phyloP scores from a whole-genome alignment of 2,113 vertebrate genomes.

The Lepus timidus region DNA sequence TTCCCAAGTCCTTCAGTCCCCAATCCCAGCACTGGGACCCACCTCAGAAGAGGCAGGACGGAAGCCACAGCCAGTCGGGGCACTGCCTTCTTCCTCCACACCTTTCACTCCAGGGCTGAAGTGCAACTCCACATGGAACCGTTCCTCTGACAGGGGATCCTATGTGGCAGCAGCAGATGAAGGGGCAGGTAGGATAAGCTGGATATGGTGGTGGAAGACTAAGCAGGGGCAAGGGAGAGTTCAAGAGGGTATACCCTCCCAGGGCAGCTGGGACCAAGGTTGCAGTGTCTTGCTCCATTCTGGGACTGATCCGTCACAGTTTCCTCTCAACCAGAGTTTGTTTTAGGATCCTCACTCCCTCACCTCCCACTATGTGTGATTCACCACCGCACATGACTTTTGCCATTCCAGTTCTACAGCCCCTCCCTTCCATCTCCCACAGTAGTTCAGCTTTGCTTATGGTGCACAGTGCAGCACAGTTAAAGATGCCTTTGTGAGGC shows the following conservation, averaged over 20 bases:
- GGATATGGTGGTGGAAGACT: neutral
- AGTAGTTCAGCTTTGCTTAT: neutral
- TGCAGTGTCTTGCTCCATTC: neutral
- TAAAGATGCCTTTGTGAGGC: slow-evolving; percentile 46
- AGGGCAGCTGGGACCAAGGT: neutral
- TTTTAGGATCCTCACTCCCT: slow-evolving; percentile 1
- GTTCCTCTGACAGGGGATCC: slow-evolving; percentile 97
- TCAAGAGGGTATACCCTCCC: neutral
- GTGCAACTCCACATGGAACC: slow-evolving; percentile 98
- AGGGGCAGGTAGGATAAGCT: slow-evolving; percentile 11
- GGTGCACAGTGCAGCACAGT: neutral
- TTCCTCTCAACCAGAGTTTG: neutral
- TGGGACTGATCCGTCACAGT: neutral
- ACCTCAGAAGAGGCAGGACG: slow-evolving; percentile 97
- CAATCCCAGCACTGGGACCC: slow-evolving; percentile 59
- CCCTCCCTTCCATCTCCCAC: neutral
- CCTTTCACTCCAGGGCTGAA: slow-evolving; percentile 99
- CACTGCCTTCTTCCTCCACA: slow-evolving; percentile 95
- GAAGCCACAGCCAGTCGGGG: slow-evolving; percentile 95
- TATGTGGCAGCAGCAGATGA: slow-evolving; percentile 73
- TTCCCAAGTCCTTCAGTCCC: neutral
- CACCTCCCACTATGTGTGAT: neutral
- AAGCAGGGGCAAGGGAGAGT: slow-evolving; percentile 7
- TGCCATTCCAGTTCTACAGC: neutral
- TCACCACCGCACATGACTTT: neutral